Evolutionary conservation across 2,797 vertebrate species (phyloP).

Genomic region (Spatula versicolor): DNA sequence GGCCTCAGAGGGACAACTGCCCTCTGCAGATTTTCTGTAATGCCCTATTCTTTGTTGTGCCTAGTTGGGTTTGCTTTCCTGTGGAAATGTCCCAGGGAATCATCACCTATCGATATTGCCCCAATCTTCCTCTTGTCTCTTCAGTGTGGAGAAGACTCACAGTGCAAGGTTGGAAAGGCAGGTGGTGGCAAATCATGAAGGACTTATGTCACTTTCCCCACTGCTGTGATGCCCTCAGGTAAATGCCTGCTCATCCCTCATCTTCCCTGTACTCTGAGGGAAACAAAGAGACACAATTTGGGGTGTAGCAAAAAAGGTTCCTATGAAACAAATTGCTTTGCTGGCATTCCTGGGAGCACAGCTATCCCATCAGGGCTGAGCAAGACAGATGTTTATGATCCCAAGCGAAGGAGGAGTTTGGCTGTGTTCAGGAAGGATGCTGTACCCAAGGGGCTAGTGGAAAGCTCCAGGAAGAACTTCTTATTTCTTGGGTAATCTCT

Average conservation of each 20-base stretch:
- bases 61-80: not conserved
- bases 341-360: not conserved
- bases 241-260: not conserved
- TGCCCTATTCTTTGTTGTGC: not conserved
- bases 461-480: not conserved
- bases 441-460: not conserved
- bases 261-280: not conserved
- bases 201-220: not conserved
- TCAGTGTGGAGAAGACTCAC: not conserved
- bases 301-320: not conserved
- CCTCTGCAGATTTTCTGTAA: not conserved
- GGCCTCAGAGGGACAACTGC: not conserved
- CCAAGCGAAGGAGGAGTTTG: not conserved
- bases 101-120: not conserved
- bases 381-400: not conserved
- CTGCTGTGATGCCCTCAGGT: not conserved
- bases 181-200: not conserved
- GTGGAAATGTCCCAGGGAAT: fast-evolving
- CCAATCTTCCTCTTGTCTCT: not conserved
- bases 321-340: not conserved
- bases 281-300: not conserved
- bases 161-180: not conserved
- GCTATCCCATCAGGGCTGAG: not conserved
- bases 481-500: not conserved
- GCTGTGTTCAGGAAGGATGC: not conserved